Evolutionary conservation across 2,113 vertebrate species (phyloP).

Genomic region (Rhodinocichla rosea): DNA sequence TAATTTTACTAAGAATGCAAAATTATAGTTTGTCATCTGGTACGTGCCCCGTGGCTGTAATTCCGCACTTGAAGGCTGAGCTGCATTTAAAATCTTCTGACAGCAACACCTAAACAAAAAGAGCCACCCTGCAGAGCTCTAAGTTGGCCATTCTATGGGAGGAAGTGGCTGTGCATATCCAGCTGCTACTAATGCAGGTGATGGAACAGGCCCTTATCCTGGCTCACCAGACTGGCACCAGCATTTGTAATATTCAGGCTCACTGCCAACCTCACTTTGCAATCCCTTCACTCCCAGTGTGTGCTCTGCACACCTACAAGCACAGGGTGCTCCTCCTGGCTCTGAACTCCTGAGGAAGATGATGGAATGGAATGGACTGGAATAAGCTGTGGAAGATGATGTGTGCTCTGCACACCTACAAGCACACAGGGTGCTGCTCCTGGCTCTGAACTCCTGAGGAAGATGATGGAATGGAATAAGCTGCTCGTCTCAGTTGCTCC

Average conservation of each 20-base stretch:
- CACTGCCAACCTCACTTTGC: not conserved
- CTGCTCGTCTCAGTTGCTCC: not conserved
- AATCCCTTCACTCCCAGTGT: not conserved
- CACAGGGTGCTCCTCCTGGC: not conserved
- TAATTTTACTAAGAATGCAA: not conserved
- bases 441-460: not conserved
- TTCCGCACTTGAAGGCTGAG: not conserved
- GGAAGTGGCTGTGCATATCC: not conserved
- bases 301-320: not conserved
- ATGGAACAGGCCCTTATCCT: not conserved
- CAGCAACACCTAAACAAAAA: not conserved
- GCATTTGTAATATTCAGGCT: not conserved
- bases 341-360: not conserved
- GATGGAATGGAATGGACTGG: conserved; percentile 15
- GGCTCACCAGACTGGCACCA: not conserved
- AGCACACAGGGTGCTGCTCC: not conserved
- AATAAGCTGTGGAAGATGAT: too few species aligned
- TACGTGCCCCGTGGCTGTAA: not conserved
- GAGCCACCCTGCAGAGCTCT: not conserved
- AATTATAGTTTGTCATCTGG: not conserved
- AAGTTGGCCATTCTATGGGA: not conserved
- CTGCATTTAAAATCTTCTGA: not conserved
- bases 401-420: not conserved
- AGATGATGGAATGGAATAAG: conserved; percentile 44
- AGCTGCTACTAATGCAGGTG: not conserved